A percentile compares a stretch with the other conserved stretches of the same genome.
phyloP scores from a whole-genome alignment of 2,888 invertebrate genomes.

The Sinohyriopsis cumingii region DNA sequence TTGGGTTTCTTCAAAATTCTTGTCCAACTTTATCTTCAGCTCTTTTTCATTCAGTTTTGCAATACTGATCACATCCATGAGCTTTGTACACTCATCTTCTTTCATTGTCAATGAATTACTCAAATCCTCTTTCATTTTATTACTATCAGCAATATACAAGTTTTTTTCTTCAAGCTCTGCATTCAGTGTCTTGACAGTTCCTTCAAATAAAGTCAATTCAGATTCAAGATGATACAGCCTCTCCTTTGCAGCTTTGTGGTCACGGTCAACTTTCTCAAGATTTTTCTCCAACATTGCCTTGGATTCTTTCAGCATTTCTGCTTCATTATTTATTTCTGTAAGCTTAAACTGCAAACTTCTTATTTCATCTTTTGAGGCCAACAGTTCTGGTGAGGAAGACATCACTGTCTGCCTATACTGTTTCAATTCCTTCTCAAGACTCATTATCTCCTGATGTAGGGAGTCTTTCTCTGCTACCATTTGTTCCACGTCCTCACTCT shows the following conservation, averaged over 20 bases:
- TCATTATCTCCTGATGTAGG: background rate
- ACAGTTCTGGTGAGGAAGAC: too few species aligned
- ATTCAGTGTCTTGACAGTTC: constrained; percentile 3
- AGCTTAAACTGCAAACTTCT: too few species aligned
- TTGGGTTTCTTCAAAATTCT: too few species aligned
- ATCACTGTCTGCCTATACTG: too few species aligned
- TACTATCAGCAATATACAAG: constrained; percentile 3
- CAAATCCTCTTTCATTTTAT: background rate
- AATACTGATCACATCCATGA: background rate
- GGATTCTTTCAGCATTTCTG: constrained; percentile 1
- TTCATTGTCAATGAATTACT: too few species aligned
- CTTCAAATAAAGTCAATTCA: constrained; percentile 5
- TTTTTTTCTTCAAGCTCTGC: constrained; percentile 8
- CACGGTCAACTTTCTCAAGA: constrained; percentile 1
- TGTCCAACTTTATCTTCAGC: too few species aligned
- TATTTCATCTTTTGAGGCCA: too few species aligned
- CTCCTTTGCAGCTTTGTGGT: background rate
- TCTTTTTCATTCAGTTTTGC: constrained; percentile 9
- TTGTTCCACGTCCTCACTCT: background rate
- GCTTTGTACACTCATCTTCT: background rate
- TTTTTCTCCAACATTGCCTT: background rate
- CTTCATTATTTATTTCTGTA: background rate
- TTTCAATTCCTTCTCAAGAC: too few species aligned
- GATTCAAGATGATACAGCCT: constrained; percentile 3
- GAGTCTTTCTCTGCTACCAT: background rate